These are phyloP conservation scores for Upupa epops DNA, from an alignment of 2,113 vertebrate species.

Conservation along the genomic window DNA sequence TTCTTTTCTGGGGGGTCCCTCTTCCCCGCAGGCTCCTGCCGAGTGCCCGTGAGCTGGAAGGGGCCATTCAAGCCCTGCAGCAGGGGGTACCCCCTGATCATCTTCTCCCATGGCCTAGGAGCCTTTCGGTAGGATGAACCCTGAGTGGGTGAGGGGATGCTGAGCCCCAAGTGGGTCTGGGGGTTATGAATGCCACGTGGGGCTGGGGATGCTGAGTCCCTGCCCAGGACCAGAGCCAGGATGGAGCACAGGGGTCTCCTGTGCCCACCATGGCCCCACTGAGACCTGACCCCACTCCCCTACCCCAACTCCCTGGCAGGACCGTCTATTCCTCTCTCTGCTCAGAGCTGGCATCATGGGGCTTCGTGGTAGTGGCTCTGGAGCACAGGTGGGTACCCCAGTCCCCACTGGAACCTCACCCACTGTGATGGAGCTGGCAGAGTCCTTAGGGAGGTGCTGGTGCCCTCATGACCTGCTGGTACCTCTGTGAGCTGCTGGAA, in stretches of 20 bases:
- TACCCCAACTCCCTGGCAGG: conserved; percentile 20
- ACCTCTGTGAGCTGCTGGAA: rapidly evolving
- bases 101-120: conserved; percentile 81
- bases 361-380: conserved; percentile 70
- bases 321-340: conserved; percentile 76
- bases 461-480: rapidly evolving
- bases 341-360: conserved; percentile 73
- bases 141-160: not conserved
- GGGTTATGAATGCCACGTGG: no score
- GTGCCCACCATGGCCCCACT: rapidly evolving
- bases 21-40: conserved; percentile 52
- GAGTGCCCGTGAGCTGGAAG: conserved; percentile 75
- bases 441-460: rapidly evolving
- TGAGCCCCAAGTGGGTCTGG: no score
- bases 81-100: conserved; percentile 74
- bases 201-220: not conserved
- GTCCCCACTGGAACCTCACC: rapidly evolving
- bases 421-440: not conserved
- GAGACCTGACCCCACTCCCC: not conserved
- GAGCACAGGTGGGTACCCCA: conserved; percentile 75
- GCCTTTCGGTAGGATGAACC: conserved; percentile 69
- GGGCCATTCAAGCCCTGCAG: conserved; percentile 57
- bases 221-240: not conserved
- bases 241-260: rapidly evolving
- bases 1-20: not conserved